Percentiles rank a stretch among this genome's conserved stretches.
phyloP scores from a whole-genome alignment of 2,888 invertebrate species.

The Danaus chrysippus region DNA sequence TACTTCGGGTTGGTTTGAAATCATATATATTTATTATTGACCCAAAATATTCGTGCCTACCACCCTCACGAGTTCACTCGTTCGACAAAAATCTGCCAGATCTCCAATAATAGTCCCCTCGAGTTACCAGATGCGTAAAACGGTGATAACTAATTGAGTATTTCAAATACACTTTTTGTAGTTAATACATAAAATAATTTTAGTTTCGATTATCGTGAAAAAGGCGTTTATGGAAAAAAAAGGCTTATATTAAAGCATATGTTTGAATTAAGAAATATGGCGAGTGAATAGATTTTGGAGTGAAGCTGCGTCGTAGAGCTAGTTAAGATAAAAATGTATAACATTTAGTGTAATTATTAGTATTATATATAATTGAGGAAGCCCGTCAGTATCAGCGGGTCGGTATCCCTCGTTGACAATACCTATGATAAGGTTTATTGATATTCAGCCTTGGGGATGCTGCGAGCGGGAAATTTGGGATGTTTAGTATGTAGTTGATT shows the following conservation, averaged over 20 bases:
- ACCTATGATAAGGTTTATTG: slow-evolving; percentile 14
- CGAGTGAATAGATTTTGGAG: too few species aligned
- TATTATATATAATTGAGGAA: slow-evolving; percentile 6
- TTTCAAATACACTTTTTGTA: not conserved
- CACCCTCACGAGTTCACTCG: not conserved
- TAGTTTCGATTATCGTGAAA: not conserved
- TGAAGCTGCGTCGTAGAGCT: too few species aligned
- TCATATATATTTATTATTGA: slow-evolving; percentile 2
- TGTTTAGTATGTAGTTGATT: slow-evolving; percentile 2
- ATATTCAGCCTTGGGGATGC: slow-evolving; percentile 16
- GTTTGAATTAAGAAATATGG: too few species aligned
- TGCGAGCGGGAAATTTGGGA: not conserved
- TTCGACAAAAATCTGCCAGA: not conserved
- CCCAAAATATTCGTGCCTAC: not conserved
- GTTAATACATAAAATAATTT: too few species aligned
- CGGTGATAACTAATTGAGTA: not conserved
- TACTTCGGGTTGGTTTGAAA: not conserved
- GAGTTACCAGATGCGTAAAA: not conserved
- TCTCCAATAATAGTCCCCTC: not conserved
- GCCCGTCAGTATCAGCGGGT: slow-evolving; percentile 11
- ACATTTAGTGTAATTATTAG: too few species aligned
- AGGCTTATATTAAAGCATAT: too few species aligned
- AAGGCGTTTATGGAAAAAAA: not conserved
- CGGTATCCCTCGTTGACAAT: slow-evolving; percentile 7
- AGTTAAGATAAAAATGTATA: too few species aligned